Evolutionary conservation across 2,113 vertebrate species (phyloP).

Genomic region (Leptodactylus fuscus): DNA sequence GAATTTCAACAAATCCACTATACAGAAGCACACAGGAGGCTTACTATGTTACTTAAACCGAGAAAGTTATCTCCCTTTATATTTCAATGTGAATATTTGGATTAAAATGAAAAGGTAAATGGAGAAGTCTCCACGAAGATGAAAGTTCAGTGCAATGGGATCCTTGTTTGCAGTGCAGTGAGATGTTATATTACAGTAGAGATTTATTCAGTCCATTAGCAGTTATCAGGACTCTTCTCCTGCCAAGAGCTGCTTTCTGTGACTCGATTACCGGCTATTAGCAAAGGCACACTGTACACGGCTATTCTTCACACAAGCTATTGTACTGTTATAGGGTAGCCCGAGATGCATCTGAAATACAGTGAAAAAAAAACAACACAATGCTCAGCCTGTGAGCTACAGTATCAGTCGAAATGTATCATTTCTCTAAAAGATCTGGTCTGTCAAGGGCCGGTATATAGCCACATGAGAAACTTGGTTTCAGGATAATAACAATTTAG

Average conservation of each 20-base stretch:
- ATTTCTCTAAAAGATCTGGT: constrained; percentile 60
- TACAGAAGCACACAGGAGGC: background rate
- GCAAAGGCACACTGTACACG: background rate
- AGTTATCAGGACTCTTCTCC: constrained; percentile 12
- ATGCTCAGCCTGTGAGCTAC: constrained; percentile 65
- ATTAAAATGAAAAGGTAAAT: constrained; percentile 4
- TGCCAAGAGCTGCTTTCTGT: constrained; percentile 40
- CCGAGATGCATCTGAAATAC: constrained; percentile 65
- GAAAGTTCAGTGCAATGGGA: constrained; percentile 6
- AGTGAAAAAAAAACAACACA: constrained; percentile 69
- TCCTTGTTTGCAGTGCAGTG: background rate
- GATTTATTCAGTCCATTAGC: constrained; percentile 43
- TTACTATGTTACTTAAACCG: background rate
- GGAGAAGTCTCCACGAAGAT: background rate
- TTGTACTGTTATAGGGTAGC: constrained; percentile 20
- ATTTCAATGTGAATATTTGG: background rate
- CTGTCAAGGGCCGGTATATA: constrained; percentile 68
- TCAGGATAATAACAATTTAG: background rate
- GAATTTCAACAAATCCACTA: background rate
- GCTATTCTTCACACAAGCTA: constrained; percentile 14
- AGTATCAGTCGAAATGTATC: constrained; percentile 70
- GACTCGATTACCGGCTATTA: constrained; percentile 50
- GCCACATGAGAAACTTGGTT: constrained; percentile 61
- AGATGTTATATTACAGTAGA: constrained; percentile 8
- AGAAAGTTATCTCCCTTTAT: background rate